These are phyloP conservation scores for Eupithecia abbreviata DNA, from an alignment of 2,888 invertebrate genomes.

Conservation along the genomic window DNA sequence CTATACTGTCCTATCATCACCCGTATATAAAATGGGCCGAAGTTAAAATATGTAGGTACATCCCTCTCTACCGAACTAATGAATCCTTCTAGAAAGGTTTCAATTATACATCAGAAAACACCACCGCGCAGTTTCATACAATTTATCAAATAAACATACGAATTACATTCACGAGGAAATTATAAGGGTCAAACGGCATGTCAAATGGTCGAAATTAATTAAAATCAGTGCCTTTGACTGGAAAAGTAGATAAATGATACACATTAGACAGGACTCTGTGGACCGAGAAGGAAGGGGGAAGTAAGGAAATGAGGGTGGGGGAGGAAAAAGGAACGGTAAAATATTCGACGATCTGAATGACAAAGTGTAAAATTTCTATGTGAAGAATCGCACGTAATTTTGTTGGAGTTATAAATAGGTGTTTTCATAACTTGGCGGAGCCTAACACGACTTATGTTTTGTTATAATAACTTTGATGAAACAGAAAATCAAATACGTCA, in stretches of 20 bases:
- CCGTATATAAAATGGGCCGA: neutral
- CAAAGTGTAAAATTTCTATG: slow-evolving; percentile 10
- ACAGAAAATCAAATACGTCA: too few species aligned
- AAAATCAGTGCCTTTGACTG: slow-evolving; percentile 48
- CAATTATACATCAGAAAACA: slow-evolving; percentile 15
- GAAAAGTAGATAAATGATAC: slow-evolving; percentile 56
- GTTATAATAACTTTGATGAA: too few species aligned
- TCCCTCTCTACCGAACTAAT: neutral
- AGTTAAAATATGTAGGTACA: neutral
- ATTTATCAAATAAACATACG: slow-evolving; percentile 35
- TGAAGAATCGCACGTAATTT: slow-evolving; percentile 3
- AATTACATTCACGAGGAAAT: slow-evolving; percentile 33
- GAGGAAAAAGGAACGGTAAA: slow-evolving; percentile 14
- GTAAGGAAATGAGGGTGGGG: neutral
- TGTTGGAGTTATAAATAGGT: slow-evolving; percentile 8
- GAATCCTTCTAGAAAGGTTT: neutral
- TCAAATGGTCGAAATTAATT: slow-evolving; percentile 52
- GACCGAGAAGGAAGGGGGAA: neutral
- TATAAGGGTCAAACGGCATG: slow-evolving; percentile 46
- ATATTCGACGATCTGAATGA: slow-evolving; percentile 18
- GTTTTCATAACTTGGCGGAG: neutral
- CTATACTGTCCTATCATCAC: neutral
- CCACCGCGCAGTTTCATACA: slow-evolving; percentile 6
- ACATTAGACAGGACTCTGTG: slow-evolving; percentile 45
- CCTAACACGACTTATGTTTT: neutral